These are phyloP conservation scores for Trimorus sp. DNA, from an alignment of 2,888 invertebrate species.

Conservation along the genomic window DNA sequence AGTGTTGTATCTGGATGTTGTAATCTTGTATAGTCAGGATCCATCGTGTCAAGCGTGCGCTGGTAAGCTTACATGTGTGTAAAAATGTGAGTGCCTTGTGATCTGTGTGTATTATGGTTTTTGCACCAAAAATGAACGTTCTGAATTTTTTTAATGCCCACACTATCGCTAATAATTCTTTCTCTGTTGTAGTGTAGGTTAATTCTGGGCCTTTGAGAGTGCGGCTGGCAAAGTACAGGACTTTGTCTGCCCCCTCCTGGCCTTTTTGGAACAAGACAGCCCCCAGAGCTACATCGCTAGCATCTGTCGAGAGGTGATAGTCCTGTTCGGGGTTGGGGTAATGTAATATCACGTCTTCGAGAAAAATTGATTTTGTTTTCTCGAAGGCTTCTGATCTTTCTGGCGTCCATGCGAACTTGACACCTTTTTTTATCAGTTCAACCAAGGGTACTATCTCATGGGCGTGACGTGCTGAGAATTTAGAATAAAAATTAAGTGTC, in stretches of 20 bases:
- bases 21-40: too few relatives aligned
- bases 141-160: constrained; percentile 49
- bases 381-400: neutral
- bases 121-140: too few relatives aligned
- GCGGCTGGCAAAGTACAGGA: too few relatives aligned
- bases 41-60: too few relatives aligned
- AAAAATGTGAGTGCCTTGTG: too few relatives aligned
- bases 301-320: constrained; percentile 18
- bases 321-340: constrained; percentile 20
- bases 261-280: too few relatives aligned
- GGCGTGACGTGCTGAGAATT: constrained; percentile 2
- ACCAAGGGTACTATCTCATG: neutral
- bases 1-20: too few relatives aligned
- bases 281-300: constrained; percentile 52
- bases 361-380: neutral
- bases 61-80: too few relatives aligned
- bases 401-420: neutral
- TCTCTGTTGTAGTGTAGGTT: too few relatives aligned
- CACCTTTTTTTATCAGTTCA: neutral
- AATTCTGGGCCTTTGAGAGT: too few relatives aligned
- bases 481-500: neutral
- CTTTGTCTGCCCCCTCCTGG: too few relatives aligned
- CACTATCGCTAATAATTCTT: constrained; percentile 45
- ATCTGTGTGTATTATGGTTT: too few relatives aligned
- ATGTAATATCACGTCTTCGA: constrained; percentile 8